These are phyloP conservation scores for Callopanchax toddi DNA, from an alignment of 2,113 vertebrate species.

Conservation along the genomic window DNA sequence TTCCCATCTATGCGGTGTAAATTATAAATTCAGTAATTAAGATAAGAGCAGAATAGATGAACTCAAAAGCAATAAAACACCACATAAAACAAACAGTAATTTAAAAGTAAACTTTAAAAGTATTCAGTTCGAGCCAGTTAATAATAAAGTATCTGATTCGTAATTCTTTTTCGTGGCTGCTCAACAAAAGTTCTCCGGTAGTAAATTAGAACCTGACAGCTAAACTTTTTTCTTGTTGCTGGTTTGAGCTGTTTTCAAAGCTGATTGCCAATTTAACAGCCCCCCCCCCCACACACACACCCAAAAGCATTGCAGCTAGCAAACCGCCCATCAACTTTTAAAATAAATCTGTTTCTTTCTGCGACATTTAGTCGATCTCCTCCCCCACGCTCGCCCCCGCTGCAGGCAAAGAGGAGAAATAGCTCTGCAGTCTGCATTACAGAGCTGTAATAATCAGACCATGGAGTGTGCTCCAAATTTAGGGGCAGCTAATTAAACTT, in stretches of 20 bases:
- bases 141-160: no score
- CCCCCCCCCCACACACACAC: no score
- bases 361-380: neutral
- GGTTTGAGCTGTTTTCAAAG: neutral
- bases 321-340: neutral
- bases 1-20: no score
- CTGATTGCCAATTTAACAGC: neutral
- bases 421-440: slow-evolving; percentile 1
- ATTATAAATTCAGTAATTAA: no score
- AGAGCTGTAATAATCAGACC: slow-evolving; percentile 5
- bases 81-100: no score
- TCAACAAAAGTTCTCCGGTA: neutral
- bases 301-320: neutral
- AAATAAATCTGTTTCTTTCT: slow-evolving; percentile 6
- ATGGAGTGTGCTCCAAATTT: slow-evolving; percentile 1
- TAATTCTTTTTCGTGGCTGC: neutral
- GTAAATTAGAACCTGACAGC: neutral
- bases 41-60: no score
- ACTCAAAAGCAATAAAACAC: no score
- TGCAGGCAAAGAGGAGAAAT: slow-evolving; percentile 1
- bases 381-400: neutral
- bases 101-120: no score
- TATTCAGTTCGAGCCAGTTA: no score
- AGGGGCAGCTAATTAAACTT: slow-evolving; percentile 8
- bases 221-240: no score